These are phyloP conservation scores for Triplophysa rosa DNA, from an alignment of 2,113 vertebrate species.

Conservation along the genomic window DNA sequence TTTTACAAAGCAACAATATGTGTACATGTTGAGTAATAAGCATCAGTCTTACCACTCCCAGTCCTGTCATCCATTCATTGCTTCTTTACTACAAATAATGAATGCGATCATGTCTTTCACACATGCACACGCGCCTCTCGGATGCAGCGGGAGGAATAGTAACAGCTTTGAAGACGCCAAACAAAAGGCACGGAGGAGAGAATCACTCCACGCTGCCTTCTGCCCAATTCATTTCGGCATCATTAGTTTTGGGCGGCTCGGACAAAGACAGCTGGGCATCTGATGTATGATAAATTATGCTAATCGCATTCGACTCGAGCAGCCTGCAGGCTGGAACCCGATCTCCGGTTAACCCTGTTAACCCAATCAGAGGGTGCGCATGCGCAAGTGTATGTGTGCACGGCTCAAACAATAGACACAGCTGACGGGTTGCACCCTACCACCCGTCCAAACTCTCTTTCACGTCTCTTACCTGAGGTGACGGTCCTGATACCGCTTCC, in stretches of 20 bases:
- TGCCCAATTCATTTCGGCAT: slow-evolving; percentile 27
- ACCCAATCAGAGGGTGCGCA: slow-evolving; percentile 30
- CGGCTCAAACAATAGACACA: slow-evolving; percentile 29
- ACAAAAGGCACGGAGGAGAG: slow-evolving; percentile 51
- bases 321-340: slow-evolving; percentile 44
- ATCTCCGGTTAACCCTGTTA: slow-evolving; percentile 22
- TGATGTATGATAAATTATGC: slow-evolving; percentile 68
- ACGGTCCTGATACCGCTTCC: not conserved
- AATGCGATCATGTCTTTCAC: slow-evolving; percentile 16
- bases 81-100: not conserved
- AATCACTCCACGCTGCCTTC: slow-evolving; percentile 40
- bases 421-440: not conserved
- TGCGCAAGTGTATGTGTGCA: not conserved
- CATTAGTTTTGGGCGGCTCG: slow-evolving; percentile 43
- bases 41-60: slow-evolving; percentile 39
- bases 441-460: not conserved
- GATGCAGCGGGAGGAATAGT: not conserved
- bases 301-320: slow-evolving; percentile 68
- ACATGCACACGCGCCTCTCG: slow-evolving; percentile 46
- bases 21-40: slow-evolving; percentile 34
- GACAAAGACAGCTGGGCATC: slow-evolving; percentile 68
- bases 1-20: slow-evolving; percentile 53
- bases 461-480: slow-evolving; percentile 38
- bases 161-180: slow-evolving; percentile 25
- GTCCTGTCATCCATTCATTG: slow-evolving; percentile 22